Percentiles rank a stretch among this genome's conserved stretches.
Conservation (phyloP, 2,888 invertebrate species). For the Drosophila infuscata region DNA sequence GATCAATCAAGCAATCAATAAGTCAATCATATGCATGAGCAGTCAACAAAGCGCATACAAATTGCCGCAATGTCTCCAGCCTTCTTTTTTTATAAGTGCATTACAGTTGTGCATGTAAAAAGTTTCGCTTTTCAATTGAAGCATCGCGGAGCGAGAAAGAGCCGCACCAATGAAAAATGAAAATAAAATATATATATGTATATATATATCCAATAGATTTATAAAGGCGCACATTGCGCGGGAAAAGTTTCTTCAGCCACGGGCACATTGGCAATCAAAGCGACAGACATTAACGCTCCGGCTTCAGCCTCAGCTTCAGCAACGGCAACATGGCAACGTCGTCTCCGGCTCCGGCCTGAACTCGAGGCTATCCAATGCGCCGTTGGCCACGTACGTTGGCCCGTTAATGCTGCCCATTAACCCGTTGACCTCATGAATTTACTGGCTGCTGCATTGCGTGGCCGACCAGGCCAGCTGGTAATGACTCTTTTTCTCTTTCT, state of each 20-base stretch:
- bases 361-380: slow-evolving; percentile 5
- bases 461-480: slow-evolving; percentile 58
- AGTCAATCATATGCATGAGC: slow-evolving; percentile 75
- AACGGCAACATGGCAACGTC: neutral
- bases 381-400: slow-evolving; percentile 66
- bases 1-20: slow-evolving; percentile 73
- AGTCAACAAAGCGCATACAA: slow-evolving; percentile 75
- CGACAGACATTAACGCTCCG: slow-evolving; percentile 65
- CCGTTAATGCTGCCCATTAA: slow-evolving; percentile 82
- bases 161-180: slow-evolving; percentile 1
- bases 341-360: neutral
- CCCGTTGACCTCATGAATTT: slow-evolving; percentile 70
- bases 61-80: slow-evolving; percentile 65
- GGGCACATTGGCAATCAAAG: slow-evolving; percentile 66
- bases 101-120: slow-evolving; percentile 35
- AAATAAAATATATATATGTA: slow-evolving; percentile 27
- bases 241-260: slow-evolving; percentile 58
- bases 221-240: slow-evolving; percentile 54
- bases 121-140: slow-evolving; percentile 54
- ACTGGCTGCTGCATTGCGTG: slow-evolving; percentile 66
- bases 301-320: neutral
- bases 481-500: slow-evolving; percentile 69
- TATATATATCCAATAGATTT: slow-evolving; percentile 52
- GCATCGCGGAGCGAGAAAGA: neutral
- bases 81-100: slow-evolving; percentile 57